Evolutionary conservation across 2,888 invertebrate genomes (phyloP), one percentile per base, ranked within the genome.

Genomic region (Drosophila buzzatii): DNA sequence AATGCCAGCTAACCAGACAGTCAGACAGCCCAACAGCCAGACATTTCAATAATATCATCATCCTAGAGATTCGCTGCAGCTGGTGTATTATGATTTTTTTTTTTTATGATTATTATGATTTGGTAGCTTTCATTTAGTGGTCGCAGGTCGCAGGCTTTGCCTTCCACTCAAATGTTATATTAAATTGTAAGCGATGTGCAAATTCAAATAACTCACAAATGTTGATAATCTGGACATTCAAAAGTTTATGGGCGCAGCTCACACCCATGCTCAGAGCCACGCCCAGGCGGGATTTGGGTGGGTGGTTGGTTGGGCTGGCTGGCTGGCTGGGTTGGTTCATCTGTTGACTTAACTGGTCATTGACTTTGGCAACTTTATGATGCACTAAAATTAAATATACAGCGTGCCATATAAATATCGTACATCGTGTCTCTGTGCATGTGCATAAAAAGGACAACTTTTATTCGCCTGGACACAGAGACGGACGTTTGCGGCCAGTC

Each of bases 291-390:
- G 39, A 23, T 56, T 10, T n/a, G 52, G 14, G 8, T 14, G 52
- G 31, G 27, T 47, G 47, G 3, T 5, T 33, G 44, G 44, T 8
- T 33, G 7, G 66, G 27, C 5, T 6, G 27, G 27, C 4, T 23
- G 23, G 23, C n/a, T n/a, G n/a, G 23, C 23, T 23, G 23, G 3
- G 23, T 23, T 23, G 23, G 3, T 58, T 66, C 45, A 45, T 68
- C 67, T 83, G 89, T 79, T 89, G 84, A 84, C 84, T 86, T 85
- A 90, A 88, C 89, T 90, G 86, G 89, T 89, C 86, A 82, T 90
- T 86, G 86, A 86, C 86, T 90, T 82, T 70, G 41, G 64, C 79
- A 90, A 88, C 86, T 88, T 88, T 86, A 82, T 75, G 79, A 75
- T 73, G 88, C 88, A 89, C 85, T 85, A 84, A 82, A 85, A 89